Base-by-base conservation (phyloP, 2,888 invertebrate genomes). In the Eumacrocentrus americanus region DNA sequence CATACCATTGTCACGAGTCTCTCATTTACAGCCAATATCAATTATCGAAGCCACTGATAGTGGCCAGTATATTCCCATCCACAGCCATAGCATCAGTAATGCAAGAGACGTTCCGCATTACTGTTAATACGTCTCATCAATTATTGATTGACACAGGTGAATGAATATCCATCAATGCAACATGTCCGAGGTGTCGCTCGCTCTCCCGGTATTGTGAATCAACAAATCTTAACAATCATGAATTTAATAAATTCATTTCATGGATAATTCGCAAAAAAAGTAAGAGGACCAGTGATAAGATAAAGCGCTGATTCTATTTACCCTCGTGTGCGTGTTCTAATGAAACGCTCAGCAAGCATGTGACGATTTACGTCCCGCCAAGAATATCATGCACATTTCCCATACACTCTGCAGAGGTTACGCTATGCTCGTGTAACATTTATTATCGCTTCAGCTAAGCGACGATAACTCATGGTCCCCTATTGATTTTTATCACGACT, bases 401-500 rank as follows among this genome's bases (percentile, higher is more conserved):
- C n/a, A n/a, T n/a, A n/a, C n/a, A n/a, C n/a, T n/a, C n/a, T n/a
- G n/a, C n/a, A n/a, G n/a, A n/a, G n/a, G n/a, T n/a, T n/a, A n/a
- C n/a, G n/a, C n/a, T n/a, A 47, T 52, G 29, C 16, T 34, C 35
- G 44, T 22, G 38, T 50, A 50, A 61, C 47, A 58, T 58, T 53
- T 53, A 47, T 61, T 58, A 57, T 50, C 54, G 54, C 23, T 20
- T 42, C n/a, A 34, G 7, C 50, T 38, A 9, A 22, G 11, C 50
- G 20, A 23, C 35, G 1, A 54, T 44, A 48, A 38, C n/a, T 50
- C 20, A 58, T 51, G 56, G 50, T 51, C 42, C 40, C 23, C 51
- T 51, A 65, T 61, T 55, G 61, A 63, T 63, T 65, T 53, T 63
- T 59, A 63, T 65, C 47, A 35, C 51, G 20, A 47, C 20, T 51